Conservation (phyloP, 2,888 invertebrate genomes). For the Temnothorax unifasciatus region DNA sequence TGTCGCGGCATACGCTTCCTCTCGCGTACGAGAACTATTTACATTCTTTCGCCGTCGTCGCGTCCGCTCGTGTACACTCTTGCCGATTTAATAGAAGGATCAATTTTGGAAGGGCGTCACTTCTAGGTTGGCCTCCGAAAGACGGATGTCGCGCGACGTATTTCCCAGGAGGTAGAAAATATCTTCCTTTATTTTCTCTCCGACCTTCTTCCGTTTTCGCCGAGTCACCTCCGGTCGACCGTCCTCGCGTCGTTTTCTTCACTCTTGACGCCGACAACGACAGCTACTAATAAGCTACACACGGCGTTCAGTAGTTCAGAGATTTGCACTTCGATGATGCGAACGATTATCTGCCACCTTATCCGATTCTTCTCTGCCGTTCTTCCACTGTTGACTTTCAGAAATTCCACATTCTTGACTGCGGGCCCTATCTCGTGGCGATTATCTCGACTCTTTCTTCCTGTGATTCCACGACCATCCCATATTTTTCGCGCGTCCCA, state of each 20-base stretch:
- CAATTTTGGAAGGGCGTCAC: slow-evolving; percentile 60
- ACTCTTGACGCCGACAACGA: neutral
- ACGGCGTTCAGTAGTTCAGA: slow-evolving; percentile 18
- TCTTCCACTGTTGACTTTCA: slow-evolving; percentile 33
- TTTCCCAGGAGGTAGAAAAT: slow-evolving; percentile 64
- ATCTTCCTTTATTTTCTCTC: slow-evolving; percentile 39
- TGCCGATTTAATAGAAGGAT: slow-evolving; percentile 52
- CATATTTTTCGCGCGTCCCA: slow-evolving; percentile 79
- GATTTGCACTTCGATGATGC: neutral
- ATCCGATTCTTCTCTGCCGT: slow-evolving; percentile 26
- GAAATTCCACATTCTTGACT: slow-evolving; percentile 43
- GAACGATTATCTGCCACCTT: slow-evolving; percentile 37
- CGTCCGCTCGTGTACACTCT: slow-evolving; percentile 1
- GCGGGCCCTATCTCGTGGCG: slow-evolving; percentile 19
- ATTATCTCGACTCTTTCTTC: slow-evolving; percentile 83
- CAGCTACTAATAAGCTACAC: slow-evolving; percentile 35
- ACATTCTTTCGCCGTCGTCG: slow-evolving; percentile 38
- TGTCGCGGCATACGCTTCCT: slow-evolving; percentile 9
- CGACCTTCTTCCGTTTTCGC: neutral
- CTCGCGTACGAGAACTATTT: slow-evolving; percentile 35
- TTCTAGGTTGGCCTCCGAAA: slow-evolving; percentile 57
- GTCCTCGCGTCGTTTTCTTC: neutral
- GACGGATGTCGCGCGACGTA: slow-evolving; percentile 57
- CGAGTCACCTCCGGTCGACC: slow-evolving; percentile 30
- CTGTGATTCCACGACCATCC: slow-evolving; percentile 86